Evolutionary conservation across 1,140 invertebrate genomes (phyloP).

Genomic region (Thalassaphorura encarpata): DNA sequence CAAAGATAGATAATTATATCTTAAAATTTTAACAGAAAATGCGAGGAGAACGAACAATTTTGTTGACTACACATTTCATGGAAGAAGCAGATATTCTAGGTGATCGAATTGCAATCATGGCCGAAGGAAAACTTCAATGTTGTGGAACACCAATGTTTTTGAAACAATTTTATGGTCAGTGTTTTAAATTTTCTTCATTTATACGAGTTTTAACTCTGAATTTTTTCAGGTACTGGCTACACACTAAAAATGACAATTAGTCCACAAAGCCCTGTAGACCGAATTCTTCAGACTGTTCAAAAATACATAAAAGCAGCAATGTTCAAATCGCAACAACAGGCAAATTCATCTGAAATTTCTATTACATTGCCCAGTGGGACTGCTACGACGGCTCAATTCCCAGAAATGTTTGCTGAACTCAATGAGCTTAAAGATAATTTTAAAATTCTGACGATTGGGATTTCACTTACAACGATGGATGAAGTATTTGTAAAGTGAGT

Average conservation of each 20-base stretch:
- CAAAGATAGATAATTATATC: not conserved
- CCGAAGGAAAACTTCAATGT: constrained; percentile 44
- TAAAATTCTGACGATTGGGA: constrained; percentile 61
- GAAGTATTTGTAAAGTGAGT: constrained; percentile 73
- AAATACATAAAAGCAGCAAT: constrained; percentile 46
- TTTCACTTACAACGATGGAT: constrained; percentile 71
- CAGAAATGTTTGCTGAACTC: constrained; percentile 51
- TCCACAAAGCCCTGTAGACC: constrained; percentile 41
- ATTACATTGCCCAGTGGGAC: constrained; percentile 42
- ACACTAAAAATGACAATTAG: constrained; percentile 5
- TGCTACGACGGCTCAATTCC: constrained; percentile 40
- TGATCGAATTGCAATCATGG: constrained; percentile 49
- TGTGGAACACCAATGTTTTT: constrained; percentile 46
- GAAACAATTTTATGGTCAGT: constrained; percentile 43
- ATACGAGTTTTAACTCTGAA: not conserved
- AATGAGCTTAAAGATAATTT: constrained; percentile 49
- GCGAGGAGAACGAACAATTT: constrained; percentile 61
- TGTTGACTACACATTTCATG: constrained; percentile 96
- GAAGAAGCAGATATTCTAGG: constrained; percentile 65
- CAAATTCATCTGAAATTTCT: constrained; percentile 47
- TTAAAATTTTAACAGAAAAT: constrained; percentile 33
- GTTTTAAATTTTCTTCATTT: not conserved
- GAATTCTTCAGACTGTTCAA: constrained; percentile 44
- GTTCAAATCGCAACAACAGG: constrained; percentile 44
- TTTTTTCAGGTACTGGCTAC: constrained; percentile 9